These are phyloP conservation scores for Smutsia gigantea DNA, from an alignment of 2,797 vertebrate genomes.

Conservation along the genomic window DNA sequence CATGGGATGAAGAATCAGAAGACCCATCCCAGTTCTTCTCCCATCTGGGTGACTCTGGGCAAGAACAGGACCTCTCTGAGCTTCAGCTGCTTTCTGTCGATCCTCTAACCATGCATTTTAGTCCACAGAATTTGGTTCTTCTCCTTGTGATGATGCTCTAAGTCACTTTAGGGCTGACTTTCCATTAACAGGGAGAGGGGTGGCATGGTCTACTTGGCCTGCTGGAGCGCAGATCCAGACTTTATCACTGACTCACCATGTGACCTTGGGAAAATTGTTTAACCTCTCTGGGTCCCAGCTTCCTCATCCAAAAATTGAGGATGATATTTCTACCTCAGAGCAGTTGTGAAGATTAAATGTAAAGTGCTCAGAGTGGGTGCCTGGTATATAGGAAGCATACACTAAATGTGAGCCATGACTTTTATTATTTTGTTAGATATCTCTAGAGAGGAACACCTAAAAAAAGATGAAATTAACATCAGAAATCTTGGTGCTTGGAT, in stretches of 20 bases:
- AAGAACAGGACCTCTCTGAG: not conserved
- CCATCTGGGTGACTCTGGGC: not conserved
- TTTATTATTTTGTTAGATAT: not conserved
- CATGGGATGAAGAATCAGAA: not conserved
- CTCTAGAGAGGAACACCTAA: not conserved
- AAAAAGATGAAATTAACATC: constrained; percentile 11
- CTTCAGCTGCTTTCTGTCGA: not conserved
- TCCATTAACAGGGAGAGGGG: not conserved
- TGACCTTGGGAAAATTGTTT: not conserved
- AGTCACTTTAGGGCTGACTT: not conserved
- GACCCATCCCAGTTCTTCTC: not conserved
- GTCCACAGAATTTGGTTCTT: not conserved
- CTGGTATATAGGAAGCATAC: not conserved
- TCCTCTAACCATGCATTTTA: not conserved
- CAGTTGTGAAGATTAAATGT: not conserved
- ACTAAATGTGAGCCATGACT: not conserved
- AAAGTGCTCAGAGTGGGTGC: not conserved
- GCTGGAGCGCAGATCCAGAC: not conserved
- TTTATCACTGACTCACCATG: not conserved
- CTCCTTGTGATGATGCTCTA: not conserved
- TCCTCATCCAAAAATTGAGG: not conserved
- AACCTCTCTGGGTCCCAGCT: not conserved
- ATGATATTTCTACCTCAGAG: not conserved
- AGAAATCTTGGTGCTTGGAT: not conserved
- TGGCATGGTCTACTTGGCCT: not conserved